Evolutionary conservation across 2,888 invertebrate species (phyloP), one percentile per base, ranked within the genome.

Genomic region (Pimpla rufipes): DNA sequence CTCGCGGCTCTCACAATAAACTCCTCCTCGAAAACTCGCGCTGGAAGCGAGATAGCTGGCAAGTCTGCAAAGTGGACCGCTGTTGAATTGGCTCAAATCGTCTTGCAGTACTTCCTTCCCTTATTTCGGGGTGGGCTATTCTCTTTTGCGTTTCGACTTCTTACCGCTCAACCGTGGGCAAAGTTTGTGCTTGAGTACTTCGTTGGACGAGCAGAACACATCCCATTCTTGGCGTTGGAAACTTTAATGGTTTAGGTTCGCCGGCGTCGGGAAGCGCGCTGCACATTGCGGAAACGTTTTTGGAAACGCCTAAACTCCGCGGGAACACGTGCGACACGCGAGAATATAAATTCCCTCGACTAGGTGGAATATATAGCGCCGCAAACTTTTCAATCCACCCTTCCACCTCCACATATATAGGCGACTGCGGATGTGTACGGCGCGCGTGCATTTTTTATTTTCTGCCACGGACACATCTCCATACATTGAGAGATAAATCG

Each of bases 311-410:
- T 47, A 59, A n/a, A 40, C 7, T 55, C 64, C 13, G 21, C 78
- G 3, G 29, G 2, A 29, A 29, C 29, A 52, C 62, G n/a, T 42
- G 68, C 57, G 64, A 74, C 70, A 62, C 29, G 52, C 18, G 55
- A 21, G 78, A 82, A 82, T 82, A n/a, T n/a, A n/a, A 78, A 74
- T 78, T 82, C 74, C 68, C n/a, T n/a, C 35, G 21, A 42, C 37
- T 11, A 71, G 57, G 13, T 16, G 57, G 45, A 16, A 59, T 59
- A 45, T 59, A 45, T 40, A n/a, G 10, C 4, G 29, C 11, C 23
- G 37, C 18, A 11, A 70, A 70, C 74, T 74, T 74, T 35, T 62
- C 37, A 16, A 74, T 52, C 68, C 16, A 13, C 68, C 16, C 11
- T 42, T n/a, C 23, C 35, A 8, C 11, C 4, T 18, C 16, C 50